phyloP scores from a whole-genome alignment of 2,113 vertebrate species.

The Chrysochloris asiatica region DNA sequence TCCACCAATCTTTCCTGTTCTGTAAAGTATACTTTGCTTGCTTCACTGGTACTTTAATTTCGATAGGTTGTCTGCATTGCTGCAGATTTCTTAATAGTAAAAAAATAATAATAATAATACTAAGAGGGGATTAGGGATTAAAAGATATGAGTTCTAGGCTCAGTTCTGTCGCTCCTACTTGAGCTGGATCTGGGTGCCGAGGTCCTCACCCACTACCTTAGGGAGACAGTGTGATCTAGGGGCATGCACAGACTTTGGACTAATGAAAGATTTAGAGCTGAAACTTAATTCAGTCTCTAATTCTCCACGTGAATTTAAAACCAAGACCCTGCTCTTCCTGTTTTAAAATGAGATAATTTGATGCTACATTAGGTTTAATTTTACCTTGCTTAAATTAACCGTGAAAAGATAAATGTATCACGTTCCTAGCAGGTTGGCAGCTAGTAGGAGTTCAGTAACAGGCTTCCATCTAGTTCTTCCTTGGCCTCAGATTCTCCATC shows the following conservation, averaged over 20 bases:
- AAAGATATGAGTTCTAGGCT: background rate
- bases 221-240: rapidly evolving
- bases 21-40: background rate
- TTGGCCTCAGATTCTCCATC: background rate
- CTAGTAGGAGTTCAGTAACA: background rate
- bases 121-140: background rate
- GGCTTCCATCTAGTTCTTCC: background rate
- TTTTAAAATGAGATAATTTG: background rate
- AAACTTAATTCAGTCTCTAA: background rate
- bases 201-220: background rate
- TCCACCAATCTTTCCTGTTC: slow-evolving; percentile 27
- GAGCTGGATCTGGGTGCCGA: background rate
- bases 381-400: background rate
- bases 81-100: no score
- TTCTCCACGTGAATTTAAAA: background rate
- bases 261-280: background rate
- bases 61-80: background rate
- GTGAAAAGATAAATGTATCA: background rate
- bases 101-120: background rate
- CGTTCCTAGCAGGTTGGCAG: background rate
- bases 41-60: background rate
- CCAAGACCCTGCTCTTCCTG: background rate
- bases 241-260: background rate
- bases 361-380: background rate
- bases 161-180: background rate